Evolutionary conservation across 2,113 vertebrate genomes (phyloP).

Genomic region (Epinephelus cyanopodus): DNA sequence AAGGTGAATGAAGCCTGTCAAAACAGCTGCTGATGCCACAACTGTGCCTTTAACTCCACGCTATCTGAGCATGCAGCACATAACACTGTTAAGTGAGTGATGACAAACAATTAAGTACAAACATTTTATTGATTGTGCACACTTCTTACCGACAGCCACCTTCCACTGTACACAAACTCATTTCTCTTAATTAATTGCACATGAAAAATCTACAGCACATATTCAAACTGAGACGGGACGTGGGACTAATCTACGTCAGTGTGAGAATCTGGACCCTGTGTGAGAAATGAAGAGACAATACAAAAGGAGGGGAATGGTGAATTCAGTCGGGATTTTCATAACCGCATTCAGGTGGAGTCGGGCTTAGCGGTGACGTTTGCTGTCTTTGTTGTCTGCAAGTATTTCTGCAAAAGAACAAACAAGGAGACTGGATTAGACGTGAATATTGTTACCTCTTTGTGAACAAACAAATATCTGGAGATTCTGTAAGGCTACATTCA

Average conservation of each 20-base stretch:
- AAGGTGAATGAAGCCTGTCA: too few species aligned
- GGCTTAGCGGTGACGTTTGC: not conserved
- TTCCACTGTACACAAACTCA: not conserved
- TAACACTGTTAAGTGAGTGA: not conserved
- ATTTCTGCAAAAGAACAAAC: conserved; percentile 55
- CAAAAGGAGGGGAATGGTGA: conserved; percentile 9
- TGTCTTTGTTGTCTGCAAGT: conserved; percentile 28
- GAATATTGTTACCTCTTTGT: not conserved
- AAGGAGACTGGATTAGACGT: not conserved
- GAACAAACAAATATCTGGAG: not conserved
- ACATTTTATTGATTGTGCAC: conserved; percentile 25
- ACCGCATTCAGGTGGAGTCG: conserved; percentile 16
- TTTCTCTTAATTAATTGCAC: not conserved
- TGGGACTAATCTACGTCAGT: conserved; percentile 8
- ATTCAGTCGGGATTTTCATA: not conserved
- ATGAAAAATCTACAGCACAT: not conserved
- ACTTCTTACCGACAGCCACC: not conserved
- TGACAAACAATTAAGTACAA: not conserved
- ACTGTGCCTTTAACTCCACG: too few species aligned
- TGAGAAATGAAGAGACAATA: conserved; percentile 25
- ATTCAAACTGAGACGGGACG: not conserved
- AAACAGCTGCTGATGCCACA: too few species aligned
- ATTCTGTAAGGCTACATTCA: too few species aligned
- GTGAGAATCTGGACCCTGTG: conserved; percentile 49
- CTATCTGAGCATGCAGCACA: not conserved